These are phyloP conservation scores for Pavo muticus DNA, from an alignment of 2,113 vertebrate genomes.

Conservation along the genomic window DNA sequence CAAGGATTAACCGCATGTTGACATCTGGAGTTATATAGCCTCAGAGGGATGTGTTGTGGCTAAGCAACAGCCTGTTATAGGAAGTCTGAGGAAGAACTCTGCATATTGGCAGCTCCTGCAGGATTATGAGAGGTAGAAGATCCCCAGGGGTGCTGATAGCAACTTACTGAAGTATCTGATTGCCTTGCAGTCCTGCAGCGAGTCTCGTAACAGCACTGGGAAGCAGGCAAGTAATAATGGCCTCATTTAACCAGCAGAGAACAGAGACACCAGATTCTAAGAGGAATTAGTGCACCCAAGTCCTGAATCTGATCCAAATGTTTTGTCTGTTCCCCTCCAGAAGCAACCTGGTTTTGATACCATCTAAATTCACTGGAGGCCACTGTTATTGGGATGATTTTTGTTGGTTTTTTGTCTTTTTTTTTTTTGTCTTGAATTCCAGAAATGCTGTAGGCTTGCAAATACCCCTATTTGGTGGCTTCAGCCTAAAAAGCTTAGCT, in stretches of 20 bases:
- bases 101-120: background rate
- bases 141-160: slow-evolving; percentile 16
- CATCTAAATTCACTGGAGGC: background rate
- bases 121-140: background rate
- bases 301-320: background rate
- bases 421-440: background rate
- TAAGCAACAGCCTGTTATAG: slow-evolving; percentile 18
- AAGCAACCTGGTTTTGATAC: background rate
- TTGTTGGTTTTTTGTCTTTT: no score
- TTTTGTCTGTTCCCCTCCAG: background rate
- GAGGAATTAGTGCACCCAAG: background rate
- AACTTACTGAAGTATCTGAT: background rate
- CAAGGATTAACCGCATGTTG: background rate
- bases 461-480: background rate
- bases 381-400: background rate
- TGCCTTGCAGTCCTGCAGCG: background rate
- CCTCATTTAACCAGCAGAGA: background rate
- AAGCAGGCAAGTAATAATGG: background rate
- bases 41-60: slow-evolving; percentile 5
- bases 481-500: background rate
- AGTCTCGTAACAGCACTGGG: background rate
- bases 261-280: background rate
- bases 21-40: background rate
- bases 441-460: background rate
- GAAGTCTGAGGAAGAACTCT: slow-evolving; percentile 37